A percentile compares a stretch with the other conserved stretches of the same genome.
Conservation (phyloP, 2,113 vertebrate species). For the Laticauda colubrina region DNA sequence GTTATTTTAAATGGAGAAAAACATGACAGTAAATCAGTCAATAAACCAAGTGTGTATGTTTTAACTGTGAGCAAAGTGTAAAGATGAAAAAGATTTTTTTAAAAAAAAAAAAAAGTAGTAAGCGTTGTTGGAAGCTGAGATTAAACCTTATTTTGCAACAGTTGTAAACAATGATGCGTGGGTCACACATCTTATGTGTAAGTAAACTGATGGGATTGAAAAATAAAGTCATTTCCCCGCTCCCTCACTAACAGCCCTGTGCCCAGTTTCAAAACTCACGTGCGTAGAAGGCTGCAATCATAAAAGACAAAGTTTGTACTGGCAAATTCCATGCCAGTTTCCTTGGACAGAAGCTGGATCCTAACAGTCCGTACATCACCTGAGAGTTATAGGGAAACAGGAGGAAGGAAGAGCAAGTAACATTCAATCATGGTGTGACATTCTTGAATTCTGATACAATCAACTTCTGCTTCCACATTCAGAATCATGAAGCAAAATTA, state of each 20-base stretch:
- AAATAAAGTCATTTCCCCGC: no score
- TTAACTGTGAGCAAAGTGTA: neutral
- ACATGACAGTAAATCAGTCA: neutral
- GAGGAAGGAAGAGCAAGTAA: neutral
- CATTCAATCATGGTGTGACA: neutral
- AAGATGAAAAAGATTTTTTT: neutral
- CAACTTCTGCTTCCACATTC: neutral
- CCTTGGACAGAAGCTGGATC: slow-evolving; percentile 12
- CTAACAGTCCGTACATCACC: slow-evolving; percentile 20
- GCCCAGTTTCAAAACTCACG: slow-evolving; percentile 13
- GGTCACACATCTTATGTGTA: neutral
- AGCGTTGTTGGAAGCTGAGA: neutral
- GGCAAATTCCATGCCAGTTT: slow-evolving; percentile 26
- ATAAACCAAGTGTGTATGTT: neutral
- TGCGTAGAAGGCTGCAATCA: slow-evolving; percentile 28
- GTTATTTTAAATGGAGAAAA: neutral
- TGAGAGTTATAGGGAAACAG: neutral
- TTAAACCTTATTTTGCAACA: neutral
- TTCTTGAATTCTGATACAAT: neutral
- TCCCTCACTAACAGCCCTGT: neutral
- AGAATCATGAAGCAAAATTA: neutral
- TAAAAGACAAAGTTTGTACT: slow-evolving; percentile 27
- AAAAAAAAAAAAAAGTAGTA: no score
- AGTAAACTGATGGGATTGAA: neutral
- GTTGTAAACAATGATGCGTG: neutral